These are phyloP conservation scores for Mystacides longicornis DNA, from an alignment of 2,888 invertebrate species.

Conservation along the genomic window DNA sequence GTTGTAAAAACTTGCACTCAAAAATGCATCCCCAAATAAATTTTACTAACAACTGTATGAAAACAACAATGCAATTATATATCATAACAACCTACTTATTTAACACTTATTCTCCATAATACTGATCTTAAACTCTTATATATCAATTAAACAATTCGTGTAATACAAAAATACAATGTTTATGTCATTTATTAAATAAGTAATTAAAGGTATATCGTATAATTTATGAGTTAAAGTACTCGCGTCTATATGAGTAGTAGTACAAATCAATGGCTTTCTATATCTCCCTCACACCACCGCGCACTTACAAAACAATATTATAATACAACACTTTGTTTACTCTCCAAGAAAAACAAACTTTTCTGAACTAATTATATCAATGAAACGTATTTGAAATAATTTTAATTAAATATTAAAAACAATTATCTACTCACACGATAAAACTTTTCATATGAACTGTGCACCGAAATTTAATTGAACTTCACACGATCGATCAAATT, in stretches of 20 bases:
- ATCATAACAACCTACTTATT: slow-evolving; percentile 1
- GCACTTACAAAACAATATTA: neutral
- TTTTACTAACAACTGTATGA: no score
- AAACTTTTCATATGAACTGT: slow-evolving; percentile 16
- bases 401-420: slow-evolving; percentile 3
- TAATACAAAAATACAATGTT: neutral
- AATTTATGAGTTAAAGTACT: slow-evolving; percentile 1
- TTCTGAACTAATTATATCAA: neutral
- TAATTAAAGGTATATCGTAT: neutral
- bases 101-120: slow-evolving; percentile 14
- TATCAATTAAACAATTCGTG: neutral
- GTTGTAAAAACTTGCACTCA: neutral
- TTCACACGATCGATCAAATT: slow-evolving; percentile 22
- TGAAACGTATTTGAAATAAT: neutral
- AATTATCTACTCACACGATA: slow-evolving; percentile 16
- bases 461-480: slow-evolving; percentile 16
- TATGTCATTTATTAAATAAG: neutral
- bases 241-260: neutral
- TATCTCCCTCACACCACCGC: neutral
- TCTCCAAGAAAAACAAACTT: slow-evolving; percentile 1
- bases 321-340: slow-evolving; percentile 15
- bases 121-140: slow-evolving; percentile 4
- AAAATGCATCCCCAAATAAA: slow-evolving; percentile 1
- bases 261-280: slow-evolving; percentile 2
- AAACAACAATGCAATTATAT: slow-evolving; percentile 1